Base-by-base conservation (phyloP, 1,140 invertebrate genomes). In the Berghia stephanieae region DNA sequence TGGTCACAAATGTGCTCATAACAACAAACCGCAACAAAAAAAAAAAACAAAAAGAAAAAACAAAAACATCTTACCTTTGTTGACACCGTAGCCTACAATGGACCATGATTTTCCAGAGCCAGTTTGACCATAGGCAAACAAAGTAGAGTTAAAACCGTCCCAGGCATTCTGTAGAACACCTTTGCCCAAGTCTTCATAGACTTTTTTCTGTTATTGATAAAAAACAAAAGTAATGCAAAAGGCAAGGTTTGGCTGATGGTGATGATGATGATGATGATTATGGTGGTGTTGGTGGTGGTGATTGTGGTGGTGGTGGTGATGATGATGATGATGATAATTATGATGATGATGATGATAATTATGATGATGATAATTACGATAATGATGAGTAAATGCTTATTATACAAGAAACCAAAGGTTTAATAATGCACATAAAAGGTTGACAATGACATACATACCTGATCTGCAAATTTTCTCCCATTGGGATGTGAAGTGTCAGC, bases 11-110 rank as follows among this genome's bases (percentile, higher is more conserved):
- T 49, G 46, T n/a, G 13, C 13, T 49, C 46, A 49, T 49, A 13
- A 49, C 46, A 13, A n/a, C n/a, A n/a, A n/a, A 69, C 6, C 31
- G 13, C 13, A 31, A 63, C 57, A 63, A 63, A 63, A 38, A 24
- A 67, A 34, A 1, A 10, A 31, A n/a, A 13, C 40, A 76, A 24
- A 71, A 24, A 36, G 5, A 1, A 24, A 24, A 34, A 71, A 40
- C 4, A 24, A 44, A 24, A 21, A 10, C 3, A 5, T 43, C 42
- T 76, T 83, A 91, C 90, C 92, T 90, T 92, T 92, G 83, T 93
- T 93, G 27, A 88, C 79, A 16, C 91, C 96, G 66, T 96, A 96
- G n/a, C 92, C 92, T 52, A 93, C 91, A 72, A 93, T 90, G 13
- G 92, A 93, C 89, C 91, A 93, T 74, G 90, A 91, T 86, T 93